phyloP scores from a whole-genome alignment of 2,797 vertebrate genomes.

The Sparidentex hasta region DNA sequence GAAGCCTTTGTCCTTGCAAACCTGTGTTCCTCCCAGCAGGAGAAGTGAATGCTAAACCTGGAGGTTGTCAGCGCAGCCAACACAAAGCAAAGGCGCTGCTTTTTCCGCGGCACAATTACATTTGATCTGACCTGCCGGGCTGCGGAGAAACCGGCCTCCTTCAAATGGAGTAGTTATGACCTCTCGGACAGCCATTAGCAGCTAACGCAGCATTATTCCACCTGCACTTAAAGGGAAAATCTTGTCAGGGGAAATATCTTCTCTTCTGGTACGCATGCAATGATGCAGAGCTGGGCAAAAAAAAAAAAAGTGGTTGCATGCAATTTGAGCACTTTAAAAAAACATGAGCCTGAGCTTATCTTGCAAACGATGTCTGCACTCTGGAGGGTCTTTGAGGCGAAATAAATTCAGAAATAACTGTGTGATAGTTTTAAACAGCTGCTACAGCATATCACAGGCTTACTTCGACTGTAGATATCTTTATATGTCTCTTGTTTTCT shows the following conservation, averaged over 20 bases:
- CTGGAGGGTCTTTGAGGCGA: slow-evolving; percentile 52
- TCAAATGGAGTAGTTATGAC: slow-evolving; percentile 87
- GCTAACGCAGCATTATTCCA: slow-evolving; percentile 81
- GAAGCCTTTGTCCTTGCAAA: slow-evolving; percentile 90
- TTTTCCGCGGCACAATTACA: slow-evolving; percentile 87
- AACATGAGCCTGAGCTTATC: slow-evolving; percentile 77
- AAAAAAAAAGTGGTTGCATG: slow-evolving; percentile 64
- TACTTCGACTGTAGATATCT: slow-evolving; percentile 2
- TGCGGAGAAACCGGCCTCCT: slow-evolving; percentile 80
- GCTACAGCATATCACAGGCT: neutral
- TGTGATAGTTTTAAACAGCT: slow-evolving; percentile 24
- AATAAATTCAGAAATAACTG: slow-evolving; percentile 36
- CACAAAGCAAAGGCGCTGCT: slow-evolving; percentile 76
- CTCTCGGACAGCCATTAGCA: slow-evolving; percentile 86
- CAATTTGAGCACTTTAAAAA: slow-evolving; percentile 79
- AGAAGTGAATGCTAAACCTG: slow-evolving; percentile 86
- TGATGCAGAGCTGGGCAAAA: slow-evolving; percentile 59
- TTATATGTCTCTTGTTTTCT: neutral
- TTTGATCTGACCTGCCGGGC: slow-evolving; percentile 87
- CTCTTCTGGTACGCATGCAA: slow-evolving; percentile 67
- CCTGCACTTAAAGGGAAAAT: slow-evolving; percentile 82
- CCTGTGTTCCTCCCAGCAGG: slow-evolving; percentile 88
- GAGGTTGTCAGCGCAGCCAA: slow-evolving; percentile 85
- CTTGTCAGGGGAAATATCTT: slow-evolving; percentile 81
- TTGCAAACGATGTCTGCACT: slow-evolving; percentile 75